Percentiles rank a stretch among this genome's conserved stretches.
These are phyloP conservation scores for Calosoma granatense DNA, from an alignment of 1,140 invertebrate genomes.

Conservation along the genomic window DNA sequence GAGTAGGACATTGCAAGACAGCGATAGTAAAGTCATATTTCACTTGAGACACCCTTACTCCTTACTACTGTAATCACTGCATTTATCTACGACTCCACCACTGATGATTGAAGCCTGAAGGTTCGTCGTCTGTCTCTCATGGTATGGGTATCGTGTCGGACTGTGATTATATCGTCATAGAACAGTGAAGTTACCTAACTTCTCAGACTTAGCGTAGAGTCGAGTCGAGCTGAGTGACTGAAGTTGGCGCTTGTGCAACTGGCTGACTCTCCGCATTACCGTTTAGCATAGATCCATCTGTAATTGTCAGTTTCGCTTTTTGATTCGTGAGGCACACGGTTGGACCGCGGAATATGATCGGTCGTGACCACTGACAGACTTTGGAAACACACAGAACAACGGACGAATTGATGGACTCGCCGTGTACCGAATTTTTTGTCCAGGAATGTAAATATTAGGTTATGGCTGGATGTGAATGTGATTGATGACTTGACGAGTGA, in stretches of 20 bases:
- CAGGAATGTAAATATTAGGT: background rate
- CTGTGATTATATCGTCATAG: background rate
- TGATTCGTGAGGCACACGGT: background rate
- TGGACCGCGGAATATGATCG: background rate
- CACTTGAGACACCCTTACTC: no score
- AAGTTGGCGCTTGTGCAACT: background rate
- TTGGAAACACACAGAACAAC: no score
- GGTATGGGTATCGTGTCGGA: background rate
- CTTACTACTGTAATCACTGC: no score
- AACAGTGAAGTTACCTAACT: background rate
- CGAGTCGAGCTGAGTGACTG: background rate
- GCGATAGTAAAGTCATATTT: no score
- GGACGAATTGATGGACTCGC: background rate
- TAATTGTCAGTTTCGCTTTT: constrained; percentile 9
- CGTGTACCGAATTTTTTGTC: background rate
- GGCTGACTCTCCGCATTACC: background rate
- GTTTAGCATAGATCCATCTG: constrained; percentile 5
- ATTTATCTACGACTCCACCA: no score
- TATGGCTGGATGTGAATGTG: background rate
- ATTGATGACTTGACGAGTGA: background rate
- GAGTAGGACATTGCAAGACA: no score
- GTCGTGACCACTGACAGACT: background rate
- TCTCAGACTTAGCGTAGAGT: background rate
- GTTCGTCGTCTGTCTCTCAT: no score
- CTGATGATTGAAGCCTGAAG: no score